Evolutionary conservation across 2,113 vertebrate species (phyloP), one percentile per base, ranked within the genome.

Genomic region (Stegostoma tigrinum): DNA sequence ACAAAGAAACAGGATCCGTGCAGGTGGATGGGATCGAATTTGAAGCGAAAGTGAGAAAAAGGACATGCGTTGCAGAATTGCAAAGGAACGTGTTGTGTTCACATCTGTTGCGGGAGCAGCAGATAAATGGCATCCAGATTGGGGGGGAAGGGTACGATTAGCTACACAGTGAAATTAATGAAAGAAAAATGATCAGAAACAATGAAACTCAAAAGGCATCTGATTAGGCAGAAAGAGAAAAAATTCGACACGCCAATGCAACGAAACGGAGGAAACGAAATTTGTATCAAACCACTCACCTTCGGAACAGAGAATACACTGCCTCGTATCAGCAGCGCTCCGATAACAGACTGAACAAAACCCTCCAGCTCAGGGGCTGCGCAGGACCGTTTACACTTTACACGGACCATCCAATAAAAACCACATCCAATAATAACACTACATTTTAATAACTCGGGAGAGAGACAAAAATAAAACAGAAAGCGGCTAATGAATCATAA

Each of bases 241-340:
- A 30, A 93, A 19, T 23, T 0, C 34, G 14, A 42, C 2, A 23
- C 19, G 34, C 34, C 12, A 34, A 96, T 95, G 95, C 96, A 89
- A 89, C 94, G 96, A 96, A 96, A 96, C 85, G 34, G 2, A 86
- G 96, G 96, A 96, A 96, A 95, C 94, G n/a, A 90, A 96, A 86
- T 96, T 96, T 96, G 95, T 96, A 94, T 96, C 34, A 95, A 96
- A 96, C 2, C 45, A 52, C 94, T 95, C 94, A 93, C 89, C 89
- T 93, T 48, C 42, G 4, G 38, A 48, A 17, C 14, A 72, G 38
- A 48, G 38, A 27, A 15, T 34, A 42, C 72, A 68, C 27, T 70
- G 38, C 21, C 17, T 23, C 23, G 27, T 21, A 24, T 24, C 19
- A 94, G 66, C 90, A 21, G 30, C 21, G 34, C 34, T 30, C 61